A percentile compares a stretch with the other conserved stretches of the same genome.
phyloP scores from a whole-genome alignment of 1,140 invertebrate genomes.

The Melanaphis sacchari region DNA sequence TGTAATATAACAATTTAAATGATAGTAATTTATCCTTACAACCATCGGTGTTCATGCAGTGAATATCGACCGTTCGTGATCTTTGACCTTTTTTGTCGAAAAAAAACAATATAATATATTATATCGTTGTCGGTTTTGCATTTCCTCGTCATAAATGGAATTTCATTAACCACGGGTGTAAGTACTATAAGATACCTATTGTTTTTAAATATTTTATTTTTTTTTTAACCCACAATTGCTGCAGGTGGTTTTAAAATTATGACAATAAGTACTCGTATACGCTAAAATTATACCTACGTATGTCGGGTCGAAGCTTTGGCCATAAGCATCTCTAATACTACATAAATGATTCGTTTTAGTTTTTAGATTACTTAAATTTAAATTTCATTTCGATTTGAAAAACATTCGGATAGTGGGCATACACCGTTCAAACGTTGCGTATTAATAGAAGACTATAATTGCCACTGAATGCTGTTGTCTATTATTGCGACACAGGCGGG shows the following conservation, averaged over 20 bases:
- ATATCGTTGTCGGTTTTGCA: constrained; percentile 33
- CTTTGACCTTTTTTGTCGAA: constrained; percentile 54
- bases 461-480: constrained; percentile 4
- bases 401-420: not conserved
- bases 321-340: not conserved
- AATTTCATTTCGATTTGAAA: not conserved
- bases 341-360: not conserved
- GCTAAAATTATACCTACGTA: not conserved
- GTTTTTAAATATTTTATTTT: constrained; percentile 6
- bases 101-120: constrained; percentile 1
- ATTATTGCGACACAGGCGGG: constrained; percentile 25
- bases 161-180: constrained; percentile 24
- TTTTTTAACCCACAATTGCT: not conserved
- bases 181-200: not conserved
- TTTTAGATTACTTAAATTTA: not conserved
- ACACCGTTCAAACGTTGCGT: not conserved
- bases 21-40: constrained; percentile 34
- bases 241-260: constrained; percentile 44
- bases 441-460: constrained; percentile 44
- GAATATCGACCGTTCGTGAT: constrained; percentile 38
- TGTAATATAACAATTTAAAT: not conserved
- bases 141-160: constrained; percentile 31
- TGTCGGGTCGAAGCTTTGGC: not conserved
- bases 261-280: not conserved
- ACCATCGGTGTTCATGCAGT: constrained; percentile 1